Conservation (phyloP, 2,888 invertebrate species). For the Polydrusus tereticollis region DNA sequence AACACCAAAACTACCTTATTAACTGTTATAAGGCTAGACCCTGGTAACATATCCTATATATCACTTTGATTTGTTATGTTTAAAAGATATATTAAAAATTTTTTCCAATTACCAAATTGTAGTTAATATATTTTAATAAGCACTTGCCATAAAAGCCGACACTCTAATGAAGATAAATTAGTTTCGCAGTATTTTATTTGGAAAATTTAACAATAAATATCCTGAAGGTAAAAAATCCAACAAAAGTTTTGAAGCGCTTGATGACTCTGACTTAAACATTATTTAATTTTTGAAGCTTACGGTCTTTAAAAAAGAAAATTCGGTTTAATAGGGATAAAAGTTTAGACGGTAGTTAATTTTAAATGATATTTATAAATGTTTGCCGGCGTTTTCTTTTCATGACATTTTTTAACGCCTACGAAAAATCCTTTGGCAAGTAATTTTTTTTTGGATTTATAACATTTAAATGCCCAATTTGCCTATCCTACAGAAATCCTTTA, state of each 20-base stretch:
- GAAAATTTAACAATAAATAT: slow-evolving; percentile 21
- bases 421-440: not conserved
- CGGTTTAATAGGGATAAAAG: not conserved
- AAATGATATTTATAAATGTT: not conserved
- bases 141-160: not conserved
- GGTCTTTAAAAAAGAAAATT: not conserved
- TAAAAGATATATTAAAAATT: not conserved
- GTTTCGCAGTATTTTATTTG: slow-evolving; percentile 18
- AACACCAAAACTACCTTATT: no score
- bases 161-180: slow-evolving; percentile 26
- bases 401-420: not conserved
- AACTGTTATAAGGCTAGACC: no score
- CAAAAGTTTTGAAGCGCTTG: not conserved
- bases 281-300: not conserved
- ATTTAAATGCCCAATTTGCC: no score
- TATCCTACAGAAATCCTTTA: no score
- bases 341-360: not conserved
- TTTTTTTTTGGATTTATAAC: not conserved
- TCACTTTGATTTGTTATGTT: no score
- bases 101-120: not conserved
- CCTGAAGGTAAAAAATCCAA: not conserved
- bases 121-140: slow-evolving; percentile 7
- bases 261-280: not conserved
- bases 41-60: no score
- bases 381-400: not conserved